Conservation (phyloP, 2,797 vertebrate species). For the Picus viridis region DNA sequence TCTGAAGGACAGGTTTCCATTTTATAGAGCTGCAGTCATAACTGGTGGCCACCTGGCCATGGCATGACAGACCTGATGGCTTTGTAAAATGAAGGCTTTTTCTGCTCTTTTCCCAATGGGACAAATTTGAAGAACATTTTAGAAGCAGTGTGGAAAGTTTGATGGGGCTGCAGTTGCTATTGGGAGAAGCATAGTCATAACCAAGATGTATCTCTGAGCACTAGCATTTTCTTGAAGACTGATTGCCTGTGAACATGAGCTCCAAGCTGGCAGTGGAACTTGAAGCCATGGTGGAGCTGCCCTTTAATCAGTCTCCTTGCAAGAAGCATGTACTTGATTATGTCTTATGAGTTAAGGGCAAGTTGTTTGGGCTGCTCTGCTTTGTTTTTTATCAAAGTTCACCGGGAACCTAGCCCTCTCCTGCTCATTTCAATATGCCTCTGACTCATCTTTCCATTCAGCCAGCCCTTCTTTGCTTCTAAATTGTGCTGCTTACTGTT, state of each 20-base stretch:
- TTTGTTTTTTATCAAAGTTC: slow-evolving; percentile 39
- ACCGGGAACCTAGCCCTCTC: background rate
- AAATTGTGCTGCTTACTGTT: slow-evolving; percentile 4
- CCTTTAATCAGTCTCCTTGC: background rate
- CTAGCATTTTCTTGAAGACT: background rate
- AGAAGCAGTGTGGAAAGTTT: background rate
- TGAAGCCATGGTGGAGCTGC: background rate
- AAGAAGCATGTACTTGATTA: background rate
- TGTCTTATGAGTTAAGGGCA: background rate
- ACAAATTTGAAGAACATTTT: background rate
- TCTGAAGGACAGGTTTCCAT: background rate
- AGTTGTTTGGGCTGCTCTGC: background rate
- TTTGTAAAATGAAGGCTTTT: background rate
- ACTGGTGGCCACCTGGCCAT: background rate
- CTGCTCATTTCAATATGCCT: background rate
- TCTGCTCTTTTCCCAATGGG: background rate
- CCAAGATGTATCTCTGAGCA: background rate
- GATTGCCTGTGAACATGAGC: background rate
- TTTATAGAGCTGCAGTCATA: background rate
- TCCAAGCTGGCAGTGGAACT: background rate
- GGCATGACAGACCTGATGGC: background rate
- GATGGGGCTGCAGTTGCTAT: background rate
- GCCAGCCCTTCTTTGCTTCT: background rate
- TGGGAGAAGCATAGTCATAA: background rate
- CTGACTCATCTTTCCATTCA: slow-evolving; percentile 11